Percentiles rank a stretch among this genome's conserved stretches.
These are phyloP conservation scores for Tetramorium alpestre DNA, from an alignment of 1,140 invertebrate genomes.

Conservation along the genomic window DNA sequence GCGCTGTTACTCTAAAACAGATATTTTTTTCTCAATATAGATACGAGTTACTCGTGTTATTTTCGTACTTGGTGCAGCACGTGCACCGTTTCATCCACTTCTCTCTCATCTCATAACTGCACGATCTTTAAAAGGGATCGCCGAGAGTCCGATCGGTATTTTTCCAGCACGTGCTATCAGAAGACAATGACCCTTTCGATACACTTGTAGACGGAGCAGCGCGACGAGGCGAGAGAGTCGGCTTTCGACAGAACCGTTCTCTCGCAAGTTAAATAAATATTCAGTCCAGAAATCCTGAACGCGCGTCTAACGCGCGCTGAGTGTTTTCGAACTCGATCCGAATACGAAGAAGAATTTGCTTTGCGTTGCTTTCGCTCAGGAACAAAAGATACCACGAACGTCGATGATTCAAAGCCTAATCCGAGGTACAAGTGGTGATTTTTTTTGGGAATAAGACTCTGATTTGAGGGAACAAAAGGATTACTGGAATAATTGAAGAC, in stretches of 20 bases:
- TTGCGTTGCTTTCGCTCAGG: background rate
- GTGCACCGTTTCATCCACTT: background rate
- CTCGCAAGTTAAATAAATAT: constrained; percentile 50
- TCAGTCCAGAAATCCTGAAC: constrained; percentile 35
- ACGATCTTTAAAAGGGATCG: background rate
- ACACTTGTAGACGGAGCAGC: background rate
- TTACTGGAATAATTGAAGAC: background rate
- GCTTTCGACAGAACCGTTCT: background rate
- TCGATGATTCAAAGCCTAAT: background rate
- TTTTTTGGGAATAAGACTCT: background rate
- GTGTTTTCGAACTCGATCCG: background rate
- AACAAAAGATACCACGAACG: constrained; percentile 29
- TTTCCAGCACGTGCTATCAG: background rate
- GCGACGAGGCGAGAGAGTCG: background rate
- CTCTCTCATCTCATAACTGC: background rate
- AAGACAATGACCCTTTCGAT: constrained; percentile 26
- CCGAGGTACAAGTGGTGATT: background rate
- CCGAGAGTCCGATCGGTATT: background rate
- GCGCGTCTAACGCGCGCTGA: background rate
- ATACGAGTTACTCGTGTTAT: background rate
- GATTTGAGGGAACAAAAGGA: background rate
- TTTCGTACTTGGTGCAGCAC: background rate
- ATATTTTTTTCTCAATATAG: background rate
- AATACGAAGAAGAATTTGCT: background rate
- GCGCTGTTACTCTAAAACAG: background rate